Evolutionary conservation across 2,888 invertebrate species (phyloP), one percentile per base, ranked within the genome.

Genomic region (Drosophila quinaria): DNA sequence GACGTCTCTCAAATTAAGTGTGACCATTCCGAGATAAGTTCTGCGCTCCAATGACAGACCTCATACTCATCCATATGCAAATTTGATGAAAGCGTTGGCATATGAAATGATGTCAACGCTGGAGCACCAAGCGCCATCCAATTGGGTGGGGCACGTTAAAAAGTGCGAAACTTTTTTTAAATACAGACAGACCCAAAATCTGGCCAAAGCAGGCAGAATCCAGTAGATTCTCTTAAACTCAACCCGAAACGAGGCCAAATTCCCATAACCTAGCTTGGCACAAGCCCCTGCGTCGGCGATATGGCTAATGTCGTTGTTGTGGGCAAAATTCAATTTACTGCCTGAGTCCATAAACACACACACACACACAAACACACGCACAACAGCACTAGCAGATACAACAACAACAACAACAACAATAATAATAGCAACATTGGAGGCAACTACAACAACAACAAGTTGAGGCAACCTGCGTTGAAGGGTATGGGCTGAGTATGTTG

Each of bases 311-410:
- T 84, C 84, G 75, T 84, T 84, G 82, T 77, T 83, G 84, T 83
- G 87, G 83, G 78, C 70, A 83, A 87, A 88, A 88, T 88, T 88
- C 87, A 88, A 88, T 88, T 88, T 88, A 86, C 84, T 85, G 82
- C 74, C 82, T 64, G 82, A 85, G 85, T 87, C 85, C 80, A 87
- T 87, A 75, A 66, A 79, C 77, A 80, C 77, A 55, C 68, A 54
- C 70, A 56, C 70, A 8, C 8, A 77, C 74, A 80, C 77, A 55
- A 66, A 54, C 70, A 54, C 70, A 22, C 4, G 22, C 22, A 65
- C 25, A 66, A 41, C 22, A 33, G 55, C 60, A 61, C 22, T 46
- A 49, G 49, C 68, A 77, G 33, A 41, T 42, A 41, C 51, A 52
- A 22, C 22, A 22, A 22, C 13, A 25, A 33, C 13, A 25, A 33